A percentile compares a stretch with the other conserved stretches of the same genome.
Evolutionary conservation across 1,140 invertebrate species (phyloP).

Genomic region (Holotrichia oblita): DNA sequence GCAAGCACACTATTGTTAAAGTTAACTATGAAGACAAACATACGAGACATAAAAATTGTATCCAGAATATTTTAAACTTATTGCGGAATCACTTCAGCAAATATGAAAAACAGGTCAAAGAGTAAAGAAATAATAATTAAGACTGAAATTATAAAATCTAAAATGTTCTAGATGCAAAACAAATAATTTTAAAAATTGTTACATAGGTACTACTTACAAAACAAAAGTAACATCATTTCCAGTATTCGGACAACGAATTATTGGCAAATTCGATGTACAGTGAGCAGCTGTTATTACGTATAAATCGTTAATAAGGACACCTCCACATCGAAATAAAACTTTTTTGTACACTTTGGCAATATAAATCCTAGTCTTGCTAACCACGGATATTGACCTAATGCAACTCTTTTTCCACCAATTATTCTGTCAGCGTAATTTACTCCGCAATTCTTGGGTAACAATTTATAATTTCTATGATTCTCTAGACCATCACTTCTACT

Average conservation of each 20-base stretch:
- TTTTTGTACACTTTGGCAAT: conserved; percentile 1
- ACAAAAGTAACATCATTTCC: background rate
- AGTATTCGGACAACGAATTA: conserved; percentile 1
- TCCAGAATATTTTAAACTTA: too few species aligned
- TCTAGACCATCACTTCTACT: background rate
- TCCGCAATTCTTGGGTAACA: conserved; percentile 63
- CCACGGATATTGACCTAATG: conserved; percentile 75
- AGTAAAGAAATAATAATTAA: too few species aligned
- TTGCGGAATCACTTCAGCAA: too few species aligned
- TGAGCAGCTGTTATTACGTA: conserved; percentile 76
- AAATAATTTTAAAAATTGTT: too few species aligned
- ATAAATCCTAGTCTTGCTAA: conserved; percentile 71
- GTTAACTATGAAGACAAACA: too few species aligned
- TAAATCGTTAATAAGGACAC: conserved; percentile 68
- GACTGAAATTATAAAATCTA: too few species aligned
- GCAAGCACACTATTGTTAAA: too few species aligned
- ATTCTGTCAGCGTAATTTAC: conserved; percentile 67
- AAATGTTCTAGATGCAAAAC: too few species aligned
- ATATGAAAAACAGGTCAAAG: too few species aligned
- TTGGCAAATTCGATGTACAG: conserved; percentile 65
- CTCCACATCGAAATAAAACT: conserved; percentile 67
- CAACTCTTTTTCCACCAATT: conserved; percentile 69
- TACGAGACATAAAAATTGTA: too few species aligned
- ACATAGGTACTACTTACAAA: background rate
- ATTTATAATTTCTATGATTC: conserved; percentile 45